Base-by-base conservation (phyloP, 2,888 invertebrate species). In the Lordiphosa fenestrarum region DNA sequence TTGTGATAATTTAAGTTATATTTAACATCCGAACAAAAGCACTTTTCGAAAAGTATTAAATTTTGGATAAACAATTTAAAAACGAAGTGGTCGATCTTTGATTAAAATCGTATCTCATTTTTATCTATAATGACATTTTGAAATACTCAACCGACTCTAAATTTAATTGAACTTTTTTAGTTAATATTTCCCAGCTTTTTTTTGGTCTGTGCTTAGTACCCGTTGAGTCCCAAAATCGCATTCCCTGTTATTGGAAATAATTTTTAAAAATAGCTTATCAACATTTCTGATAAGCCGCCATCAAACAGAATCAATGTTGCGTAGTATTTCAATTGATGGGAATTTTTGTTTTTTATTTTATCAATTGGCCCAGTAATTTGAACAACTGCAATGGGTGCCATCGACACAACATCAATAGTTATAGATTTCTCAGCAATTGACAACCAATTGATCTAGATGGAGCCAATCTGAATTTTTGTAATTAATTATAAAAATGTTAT, bases 401-500 rank as follows among this genome's bases (percentile, higher is more conserved):
- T 30, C 33, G 44, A 44, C 15, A 44, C 30, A 25, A 48, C 7
- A 15, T 23, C 12, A 15, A 13, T 13, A 39, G 23, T 49, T 49
- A 19, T 38, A n/a, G 38, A 49, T 49, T 13, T 38, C 15, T 39
- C 7, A 13, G 25, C 30, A 37, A 50, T 38, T 41, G 42, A 35
- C 41, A 47, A 23, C 37, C 41, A 56, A 64, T 65, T 65, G 56
- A 35, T 2, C 15, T 12, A 47, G 35, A n/a, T 21, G 36, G 19
- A 38, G 64, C 33, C 56, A 60, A 46, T 35, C 39, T 15, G 38
- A 5, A 13, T 44, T 15, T 9, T 1, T 13, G 42, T 4, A 9
- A 30, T 30, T 2, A n/a, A 30, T 30, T 30, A 30, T 30, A 30
- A 30, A 4, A 30, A 4, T 40, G 6, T 61, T 61, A 63, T 50